A percentile compares a stretch with the other conserved stretches of the same genome.
phyloP scores from a whole-genome alignment of 2,113 vertebrate genomes.

The Gadus chalcogrammus region DNA sequence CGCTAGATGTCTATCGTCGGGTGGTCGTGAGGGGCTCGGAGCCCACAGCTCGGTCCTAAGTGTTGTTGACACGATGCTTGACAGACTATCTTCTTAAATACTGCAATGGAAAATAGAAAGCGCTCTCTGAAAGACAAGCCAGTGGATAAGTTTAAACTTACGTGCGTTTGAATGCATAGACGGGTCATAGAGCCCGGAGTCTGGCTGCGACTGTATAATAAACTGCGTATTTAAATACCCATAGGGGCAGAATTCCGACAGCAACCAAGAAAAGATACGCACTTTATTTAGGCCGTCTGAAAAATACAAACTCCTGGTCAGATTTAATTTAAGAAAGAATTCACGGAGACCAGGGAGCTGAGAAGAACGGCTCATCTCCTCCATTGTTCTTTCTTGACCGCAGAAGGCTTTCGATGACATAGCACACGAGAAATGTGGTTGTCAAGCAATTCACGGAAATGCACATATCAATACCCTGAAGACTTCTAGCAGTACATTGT shows the following conservation, averaged over 20 bases:
- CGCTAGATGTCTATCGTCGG: background rate
- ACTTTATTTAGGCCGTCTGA: too few species aligned
- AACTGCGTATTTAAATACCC: too few species aligned
- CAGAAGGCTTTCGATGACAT: constrained; percentile 15
- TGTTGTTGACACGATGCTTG: background rate
- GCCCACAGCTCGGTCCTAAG: background rate
- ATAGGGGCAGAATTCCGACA: too few species aligned
- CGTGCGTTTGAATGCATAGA: too few species aligned
- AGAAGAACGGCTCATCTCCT: background rate
- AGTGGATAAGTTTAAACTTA: too few species aligned
- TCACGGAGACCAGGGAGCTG: too few species aligned
- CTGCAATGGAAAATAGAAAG: background rate
- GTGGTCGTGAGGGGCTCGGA: background rate
- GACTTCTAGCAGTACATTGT: too few species aligned
- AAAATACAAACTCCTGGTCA: too few species aligned
- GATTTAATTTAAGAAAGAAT: too few species aligned
- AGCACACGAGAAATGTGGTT: constrained; percentile 31
- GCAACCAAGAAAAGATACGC: too few species aligned
- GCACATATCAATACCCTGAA: constrained; percentile 26
- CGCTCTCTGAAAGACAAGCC: background rate
- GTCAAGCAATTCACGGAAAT: constrained; percentile 24
- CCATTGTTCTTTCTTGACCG: constrained; percentile 5
- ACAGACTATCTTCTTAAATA: background rate
- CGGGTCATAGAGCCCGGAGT: too few species aligned
- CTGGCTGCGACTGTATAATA: too few species aligned